phyloP scores from a whole-genome alignment of 2,113 vertebrate species.

The Hemiscyllium ocellatum region DNA sequence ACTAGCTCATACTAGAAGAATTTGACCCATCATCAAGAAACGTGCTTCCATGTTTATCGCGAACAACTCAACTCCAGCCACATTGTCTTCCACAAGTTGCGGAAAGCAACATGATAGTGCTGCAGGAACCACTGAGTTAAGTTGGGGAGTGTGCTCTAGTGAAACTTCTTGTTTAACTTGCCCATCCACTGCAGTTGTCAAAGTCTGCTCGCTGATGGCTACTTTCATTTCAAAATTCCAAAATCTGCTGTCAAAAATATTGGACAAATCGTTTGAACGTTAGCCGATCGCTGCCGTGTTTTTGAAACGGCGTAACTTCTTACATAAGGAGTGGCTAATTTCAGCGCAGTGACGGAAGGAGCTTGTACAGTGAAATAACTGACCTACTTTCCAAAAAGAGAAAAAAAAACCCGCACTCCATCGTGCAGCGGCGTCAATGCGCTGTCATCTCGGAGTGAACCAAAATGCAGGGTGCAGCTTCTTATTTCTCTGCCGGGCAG shows the following conservation, averaged over 20 bases:
- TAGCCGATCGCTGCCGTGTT: neutral
- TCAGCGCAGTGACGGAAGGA: constrained; percentile 22
- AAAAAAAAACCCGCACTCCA: constrained; percentile 10
- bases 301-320: constrained; percentile 28
- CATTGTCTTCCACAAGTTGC: neutral
- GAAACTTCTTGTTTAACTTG: neutral
- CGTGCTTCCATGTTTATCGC: neutral
- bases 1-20: neutral
- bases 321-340: constrained; percentile 30
- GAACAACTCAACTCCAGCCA: neutral
- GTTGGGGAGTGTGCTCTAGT: neutral
- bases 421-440: constrained; percentile 12
- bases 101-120: neutral
- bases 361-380: constrained; percentile 2
- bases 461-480: neutral
- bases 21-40: neutral
- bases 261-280: neutral
- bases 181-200: neutral
- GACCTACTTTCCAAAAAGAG: constrained; percentile 27
- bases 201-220: neutral
- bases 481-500: no score
- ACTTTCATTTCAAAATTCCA: neutral
- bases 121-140: neutral
- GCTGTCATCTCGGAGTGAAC: constrained; percentile 34
- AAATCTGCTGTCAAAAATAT: neutral